Evolutionary conservation across 2,888 invertebrate genomes (phyloP), one percentile per base, ranked within the genome.

Genomic region (Andricus quercusramuli): DNA sequence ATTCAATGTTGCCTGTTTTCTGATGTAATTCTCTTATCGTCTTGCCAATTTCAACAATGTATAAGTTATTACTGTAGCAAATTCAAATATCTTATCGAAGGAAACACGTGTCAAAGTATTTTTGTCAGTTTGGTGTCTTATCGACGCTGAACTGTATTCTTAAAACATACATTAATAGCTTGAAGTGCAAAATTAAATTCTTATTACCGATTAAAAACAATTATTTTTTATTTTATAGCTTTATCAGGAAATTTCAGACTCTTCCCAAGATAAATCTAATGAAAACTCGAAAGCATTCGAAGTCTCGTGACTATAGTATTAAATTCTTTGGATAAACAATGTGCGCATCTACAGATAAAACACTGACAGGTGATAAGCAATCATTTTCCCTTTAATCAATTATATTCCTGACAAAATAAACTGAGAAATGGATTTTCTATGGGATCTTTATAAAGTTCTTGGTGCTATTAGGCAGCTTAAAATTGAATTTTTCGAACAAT

Each of bases 1-100:
- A 59, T 59, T 9, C n/a, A 3, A n/a, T 59, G 20, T 59, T n/a
- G 8, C 29, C 47, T 51, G 11, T 51, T 51, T 20, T 56, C 56
- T 74, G 32, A 74, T 56, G 74, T 32, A 56, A 74, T n/a, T 74
- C n/a, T 56, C 37, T 56, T 74, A 74, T 56, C 32, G 20, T 56
- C n/a, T 74, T 41, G 22, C 8, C 15, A 74, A 74, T 74, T 56
- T 32, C 6, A 51, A 56, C 51, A 32, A 56, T 74, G 74, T 51
- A 47, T 47, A 29, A 51, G 29, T 37, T 32, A 74, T 56, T 51
- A n/a, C 51, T 56, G 32, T 74, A 13, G 13, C 51, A 56, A 74
- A 56, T 56, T 70, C n/a, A 62, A 47, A 47, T 6, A 62, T 37
- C 56, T 74, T 56, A 74, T 56, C 56, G 29, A 29, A 29, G 13